These are phyloP conservation scores for Saguinus imperator DNA, from an alignment of 2,113 vertebrate species.

Conservation along the genomic window DNA sequence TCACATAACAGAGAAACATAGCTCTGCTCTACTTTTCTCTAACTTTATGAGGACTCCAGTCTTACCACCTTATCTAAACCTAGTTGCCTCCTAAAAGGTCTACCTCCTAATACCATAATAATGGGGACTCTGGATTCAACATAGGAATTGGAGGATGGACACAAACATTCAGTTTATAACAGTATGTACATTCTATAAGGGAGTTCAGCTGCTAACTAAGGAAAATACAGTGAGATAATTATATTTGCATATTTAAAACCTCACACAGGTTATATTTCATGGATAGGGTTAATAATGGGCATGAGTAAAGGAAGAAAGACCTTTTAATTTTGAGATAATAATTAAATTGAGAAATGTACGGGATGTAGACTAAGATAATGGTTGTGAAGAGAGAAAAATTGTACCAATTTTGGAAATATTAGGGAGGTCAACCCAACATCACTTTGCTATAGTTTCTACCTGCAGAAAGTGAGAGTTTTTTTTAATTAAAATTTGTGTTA, in stretches of 20 bases:
- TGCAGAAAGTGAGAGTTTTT: not conserved
- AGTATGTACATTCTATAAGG: not conserved
- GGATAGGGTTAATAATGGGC: not conserved
- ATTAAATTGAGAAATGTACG: slow-evolving; percentile 1
- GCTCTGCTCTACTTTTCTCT: not conserved
- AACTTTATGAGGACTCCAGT: not conserved
- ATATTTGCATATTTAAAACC: not conserved
- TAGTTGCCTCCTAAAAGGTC: not conserved
- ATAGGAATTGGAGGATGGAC: not conserved
- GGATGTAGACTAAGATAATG: not conserved
- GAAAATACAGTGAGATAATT: not conserved
- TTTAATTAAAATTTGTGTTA: slow-evolving; percentile 23
- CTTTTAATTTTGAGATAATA: not conserved
- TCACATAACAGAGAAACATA: not conserved
- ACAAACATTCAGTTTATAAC: not conserved
- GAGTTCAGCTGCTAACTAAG: not conserved
- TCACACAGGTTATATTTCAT: not conserved
- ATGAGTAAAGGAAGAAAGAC: not conserved
- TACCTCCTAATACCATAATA: not conserved
- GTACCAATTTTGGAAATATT: not conserved
- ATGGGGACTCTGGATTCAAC: not conserved
- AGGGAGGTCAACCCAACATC: not conserved
- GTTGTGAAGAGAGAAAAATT: not conserved
- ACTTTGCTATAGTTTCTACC: not conserved
- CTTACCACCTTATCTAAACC: not conserved